Evolutionary conservation across 2,888 invertebrate species (phyloP).

Genomic region (Eupelmus urozonus): DNA sequence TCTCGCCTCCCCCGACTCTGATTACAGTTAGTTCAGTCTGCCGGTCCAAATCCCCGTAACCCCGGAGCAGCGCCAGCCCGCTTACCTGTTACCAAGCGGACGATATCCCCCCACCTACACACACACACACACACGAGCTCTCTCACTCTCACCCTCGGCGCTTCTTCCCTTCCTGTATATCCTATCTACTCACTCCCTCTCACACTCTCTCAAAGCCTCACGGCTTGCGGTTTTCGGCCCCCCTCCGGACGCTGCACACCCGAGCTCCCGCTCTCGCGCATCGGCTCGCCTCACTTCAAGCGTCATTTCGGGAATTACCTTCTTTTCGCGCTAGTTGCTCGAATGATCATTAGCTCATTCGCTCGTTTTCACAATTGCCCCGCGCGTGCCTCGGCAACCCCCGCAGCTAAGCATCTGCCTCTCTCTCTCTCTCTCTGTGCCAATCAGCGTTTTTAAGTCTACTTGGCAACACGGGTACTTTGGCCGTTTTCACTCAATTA

Average conservation of each 20-base stretch:
- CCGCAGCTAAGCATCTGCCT: not conserved
- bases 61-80: conserved; percentile 62
- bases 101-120: conserved; percentile 56
- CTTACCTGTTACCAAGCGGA: conserved; percentile 65
- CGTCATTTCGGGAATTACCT: conserved; percentile 49
- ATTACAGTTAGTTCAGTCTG: conserved; percentile 74
- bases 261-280: conserved; percentile 47
- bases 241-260: not conserved
- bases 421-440: not conserved
- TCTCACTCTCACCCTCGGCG: conserved; percentile 53
- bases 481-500: too few relatives aligned
- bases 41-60: conserved; percentile 72
- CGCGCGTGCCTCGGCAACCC: not conserved
- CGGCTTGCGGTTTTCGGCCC: conserved; percentile 37
- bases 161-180: conserved; percentile 34
- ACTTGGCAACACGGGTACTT: too few relatives aligned
- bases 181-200: conserved; percentile 56
- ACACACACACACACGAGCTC: conserved; percentile 55
- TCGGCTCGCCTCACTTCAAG: conserved; percentile 56
- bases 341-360: conserved; percentile 28
- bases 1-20: conserved; percentile 68
- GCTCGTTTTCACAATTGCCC: not conserved
- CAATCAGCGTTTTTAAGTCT: too few relatives aligned
- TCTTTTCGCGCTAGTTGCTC: conserved; percentile 41
- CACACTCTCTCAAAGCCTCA: conserved; percentile 51